A percentile compares a stretch with the other conserved stretches of the same genome.
These are phyloP conservation scores for Trachythela sp. DNA, from an alignment of 64 coral and sea anemone species.

Conservation along the genomic window DNA sequence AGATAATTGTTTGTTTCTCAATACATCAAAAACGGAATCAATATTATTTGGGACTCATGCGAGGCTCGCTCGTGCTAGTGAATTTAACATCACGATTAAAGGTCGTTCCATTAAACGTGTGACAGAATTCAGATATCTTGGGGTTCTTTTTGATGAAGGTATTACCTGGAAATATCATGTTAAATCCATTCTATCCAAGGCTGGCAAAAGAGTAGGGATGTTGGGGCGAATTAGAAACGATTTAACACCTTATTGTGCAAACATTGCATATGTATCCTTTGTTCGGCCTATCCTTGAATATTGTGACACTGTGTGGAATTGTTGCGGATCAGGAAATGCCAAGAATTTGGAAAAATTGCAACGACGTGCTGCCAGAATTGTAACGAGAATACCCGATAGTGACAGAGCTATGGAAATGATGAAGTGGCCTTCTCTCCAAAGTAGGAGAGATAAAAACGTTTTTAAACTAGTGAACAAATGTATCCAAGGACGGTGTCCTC, in stretches of 20 bases:
- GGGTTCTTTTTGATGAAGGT: background rate
- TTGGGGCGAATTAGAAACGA: conserved; percentile 1
- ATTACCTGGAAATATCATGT: conserved; percentile 16
- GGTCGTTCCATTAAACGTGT: conserved; percentile 4
- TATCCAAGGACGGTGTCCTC: background rate
- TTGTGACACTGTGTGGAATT: conserved; percentile 9
- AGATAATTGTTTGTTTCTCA: background rate
- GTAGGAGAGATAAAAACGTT: background rate
- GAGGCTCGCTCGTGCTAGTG: background rate
- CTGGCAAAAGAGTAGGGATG: conserved; percentile 25
- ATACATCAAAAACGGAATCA: background rate
- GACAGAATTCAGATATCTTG: background rate
- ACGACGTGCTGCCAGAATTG: conserved; percentile 1
- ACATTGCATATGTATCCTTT: conserved; percentile 11
- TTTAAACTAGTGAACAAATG: conserved; percentile 3
- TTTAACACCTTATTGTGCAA: conserved; percentile 28
- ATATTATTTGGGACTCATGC: background rate
- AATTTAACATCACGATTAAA: conserved; percentile 15
- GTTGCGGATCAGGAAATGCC: conserved; percentile 18
- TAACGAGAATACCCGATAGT: background rate
- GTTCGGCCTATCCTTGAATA: conserved; percentile 29
- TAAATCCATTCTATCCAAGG: background rate
- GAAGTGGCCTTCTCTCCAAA: conserved; percentile 1
- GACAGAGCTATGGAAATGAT: background rate
- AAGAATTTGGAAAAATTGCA: background rate